These are phyloP conservation scores for Catamblyrhynchus diadema DNA, from an alignment of 2,797 vertebrate species.

Conservation along the genomic window DNA sequence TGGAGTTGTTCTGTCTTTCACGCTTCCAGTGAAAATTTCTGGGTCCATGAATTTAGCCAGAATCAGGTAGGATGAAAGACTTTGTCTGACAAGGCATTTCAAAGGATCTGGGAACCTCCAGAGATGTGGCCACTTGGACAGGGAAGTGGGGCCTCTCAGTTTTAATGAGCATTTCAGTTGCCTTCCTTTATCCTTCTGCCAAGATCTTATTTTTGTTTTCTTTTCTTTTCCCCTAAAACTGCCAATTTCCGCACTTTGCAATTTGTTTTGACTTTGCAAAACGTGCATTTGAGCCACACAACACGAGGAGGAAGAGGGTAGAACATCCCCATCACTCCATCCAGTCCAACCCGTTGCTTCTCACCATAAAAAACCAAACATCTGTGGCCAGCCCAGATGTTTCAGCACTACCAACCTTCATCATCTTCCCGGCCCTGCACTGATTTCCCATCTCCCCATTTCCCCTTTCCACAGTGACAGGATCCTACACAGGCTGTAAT, in stretches of 20 bases:
- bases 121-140: constrained; percentile 43
- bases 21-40: background rate
- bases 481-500: background rate
- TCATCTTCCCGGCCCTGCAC: background rate
- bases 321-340: background rate
- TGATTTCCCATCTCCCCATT: background rate
- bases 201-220: background rate
- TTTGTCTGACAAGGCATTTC: constrained; percentile 38
- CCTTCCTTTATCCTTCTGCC: constrained; percentile 41
- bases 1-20: constrained; percentile 24
- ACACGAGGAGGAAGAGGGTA: accelerated
- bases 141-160: background rate
- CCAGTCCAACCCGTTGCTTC: background rate
- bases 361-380: background rate
- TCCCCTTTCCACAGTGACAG: background rate
- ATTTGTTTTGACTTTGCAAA: background rate
- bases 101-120: constrained; percentile 40
- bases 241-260: background rate
- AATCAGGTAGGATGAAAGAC: constrained; percentile 56
- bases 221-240: background rate
- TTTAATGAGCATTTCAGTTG: constrained; percentile 47
- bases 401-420: background rate
- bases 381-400: background rate
- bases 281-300: background rate
- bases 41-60: constrained; percentile 15